A percentile compares a stretch with the other conserved stretches of the same genome.
These are phyloP conservation scores for Rhynchomys soricoides DNA, from an alignment of 2,113 vertebrate genomes.

Conservation along the genomic window DNA sequence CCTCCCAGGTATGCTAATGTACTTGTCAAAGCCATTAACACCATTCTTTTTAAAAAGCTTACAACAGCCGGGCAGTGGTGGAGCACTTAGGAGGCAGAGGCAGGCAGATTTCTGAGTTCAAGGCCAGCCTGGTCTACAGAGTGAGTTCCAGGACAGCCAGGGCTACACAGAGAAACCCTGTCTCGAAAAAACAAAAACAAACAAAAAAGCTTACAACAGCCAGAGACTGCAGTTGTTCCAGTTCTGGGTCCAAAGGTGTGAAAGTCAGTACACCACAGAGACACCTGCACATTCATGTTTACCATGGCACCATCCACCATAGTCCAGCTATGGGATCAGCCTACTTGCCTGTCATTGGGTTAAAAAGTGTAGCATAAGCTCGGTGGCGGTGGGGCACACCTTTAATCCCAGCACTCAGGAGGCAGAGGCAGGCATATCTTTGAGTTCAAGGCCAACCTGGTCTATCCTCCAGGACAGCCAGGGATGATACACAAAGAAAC, in stretches of 20 bases:
- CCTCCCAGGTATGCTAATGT: slow-evolving; percentile 22
- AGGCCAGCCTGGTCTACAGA: no score
- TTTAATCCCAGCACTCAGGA: not conserved
- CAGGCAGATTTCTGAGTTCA: no score
- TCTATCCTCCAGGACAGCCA: not conserved
- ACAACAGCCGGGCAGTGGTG: no score
- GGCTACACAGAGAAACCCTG: no score
- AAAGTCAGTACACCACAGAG: not conserved
- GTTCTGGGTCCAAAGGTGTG: not conserved
- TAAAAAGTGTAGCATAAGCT: not conserved
- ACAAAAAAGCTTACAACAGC: not conserved
- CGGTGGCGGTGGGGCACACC: not conserved
- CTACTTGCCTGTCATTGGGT: not conserved
- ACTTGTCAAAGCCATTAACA: not conserved
- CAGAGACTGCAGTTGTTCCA: not conserved
- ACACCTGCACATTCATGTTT: not conserved
- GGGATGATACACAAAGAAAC: not conserved
- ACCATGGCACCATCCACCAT: not conserved
- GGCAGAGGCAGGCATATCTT: not conserved
- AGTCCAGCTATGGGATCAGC: not conserved
- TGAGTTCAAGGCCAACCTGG: not conserved
- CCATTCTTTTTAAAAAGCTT: not conserved
- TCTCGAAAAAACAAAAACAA: not conserved
- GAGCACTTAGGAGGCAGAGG: no score
- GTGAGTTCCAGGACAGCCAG: no score